Evolutionary conservation across 2,113 vertebrate genomes (phyloP), one percentile per base, ranked within the genome.

Genomic region (Oreochromis spilurus): DNA sequence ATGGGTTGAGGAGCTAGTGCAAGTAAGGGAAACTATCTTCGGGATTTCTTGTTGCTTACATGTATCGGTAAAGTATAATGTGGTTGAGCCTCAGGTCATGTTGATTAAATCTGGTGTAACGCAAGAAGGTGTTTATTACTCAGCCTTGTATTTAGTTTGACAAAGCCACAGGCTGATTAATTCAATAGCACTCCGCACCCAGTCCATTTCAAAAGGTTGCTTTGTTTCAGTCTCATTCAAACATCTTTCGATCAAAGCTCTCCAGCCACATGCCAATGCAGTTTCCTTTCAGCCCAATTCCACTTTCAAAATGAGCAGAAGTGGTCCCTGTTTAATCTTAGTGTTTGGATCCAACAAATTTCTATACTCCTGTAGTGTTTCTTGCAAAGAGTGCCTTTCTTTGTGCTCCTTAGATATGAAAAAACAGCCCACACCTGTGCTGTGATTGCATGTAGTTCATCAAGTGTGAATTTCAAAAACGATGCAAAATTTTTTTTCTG

Each of bases 341-440:
- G 5, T 52, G n/a, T 29, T 75, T 79, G 36, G 21, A 29, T 34
- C 29, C 57, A 54, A 57, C 17, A 55, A 3, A 77, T 79, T 58
- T 38, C 54, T 65, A 5, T 34, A 19, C 12, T 60, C 3, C 0
- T 31, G 13, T n/a, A 5, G 26, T 16, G 17, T 34, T 21, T 79
- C 3, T 82, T 95, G 87, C 84, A 75, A 84, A 92, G 83, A 85
- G 86, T 58, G 78, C 4, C 38, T 83, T 54, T 85, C 34, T 84
- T 83, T 88, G 72, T 92, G 62, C 62, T 3, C 0, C 62, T 26
- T 14, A 38, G 43, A 45, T 89, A 70, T 84, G 58, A 52, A 78
- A 81, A 4, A 54, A 84, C 36, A 29, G 4, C 31, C 53, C 50
- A 78, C 82, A 54, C 60, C 14, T 65, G 2, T 53, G 17, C 34